Percentiles rank a stretch among this genome's conserved stretches.
These are phyloP conservation scores for Hydrophis major DNA, from an alignment of 2,797 vertebrate genomes.

Conservation along the genomic window DNA sequence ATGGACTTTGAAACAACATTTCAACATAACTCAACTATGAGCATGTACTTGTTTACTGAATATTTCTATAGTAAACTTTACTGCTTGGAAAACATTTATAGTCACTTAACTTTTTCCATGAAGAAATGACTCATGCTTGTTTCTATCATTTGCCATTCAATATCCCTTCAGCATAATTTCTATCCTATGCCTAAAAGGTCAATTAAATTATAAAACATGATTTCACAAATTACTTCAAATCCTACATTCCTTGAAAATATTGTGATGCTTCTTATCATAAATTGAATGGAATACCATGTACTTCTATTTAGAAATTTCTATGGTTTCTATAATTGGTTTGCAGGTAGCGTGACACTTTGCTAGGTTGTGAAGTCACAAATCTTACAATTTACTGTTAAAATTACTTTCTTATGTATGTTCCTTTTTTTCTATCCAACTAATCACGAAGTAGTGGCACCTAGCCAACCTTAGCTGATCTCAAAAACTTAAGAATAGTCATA, in stretches of 20 bases:
- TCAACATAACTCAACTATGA: not conserved
- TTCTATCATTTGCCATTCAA: not conserved
- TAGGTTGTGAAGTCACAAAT: not conserved
- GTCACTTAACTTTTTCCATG: slow-evolving; percentile 6
- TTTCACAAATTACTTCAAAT: not conserved
- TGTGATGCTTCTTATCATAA: not conserved
- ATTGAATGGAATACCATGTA: not conserved
- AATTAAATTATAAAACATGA: not conserved
- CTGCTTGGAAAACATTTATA: slow-evolving; percentile 6
- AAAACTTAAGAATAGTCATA: not conserved
- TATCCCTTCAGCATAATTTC: not conserved
- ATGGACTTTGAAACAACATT: slow-evolving; percentile 25
- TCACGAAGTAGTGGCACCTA: not conserved
- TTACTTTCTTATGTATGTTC: not conserved
- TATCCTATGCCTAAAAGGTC: not conserved
- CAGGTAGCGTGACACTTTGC: not conserved
- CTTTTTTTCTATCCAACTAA: not conserved
- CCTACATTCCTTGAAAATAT: not conserved
- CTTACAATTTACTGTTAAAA: not conserved
- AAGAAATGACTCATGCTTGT: slow-evolving; percentile 20
- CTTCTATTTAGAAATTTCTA: not conserved
- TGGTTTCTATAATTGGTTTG: not conserved
- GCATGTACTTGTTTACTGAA: slow-evolving; percentile 7
- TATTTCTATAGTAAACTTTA: slow-evolving; percentile 11
- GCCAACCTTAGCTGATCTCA: not conserved